phyloP scores from a whole-genome alignment of 2,888 invertebrate species.

The Cerastis leucographa region DNA sequence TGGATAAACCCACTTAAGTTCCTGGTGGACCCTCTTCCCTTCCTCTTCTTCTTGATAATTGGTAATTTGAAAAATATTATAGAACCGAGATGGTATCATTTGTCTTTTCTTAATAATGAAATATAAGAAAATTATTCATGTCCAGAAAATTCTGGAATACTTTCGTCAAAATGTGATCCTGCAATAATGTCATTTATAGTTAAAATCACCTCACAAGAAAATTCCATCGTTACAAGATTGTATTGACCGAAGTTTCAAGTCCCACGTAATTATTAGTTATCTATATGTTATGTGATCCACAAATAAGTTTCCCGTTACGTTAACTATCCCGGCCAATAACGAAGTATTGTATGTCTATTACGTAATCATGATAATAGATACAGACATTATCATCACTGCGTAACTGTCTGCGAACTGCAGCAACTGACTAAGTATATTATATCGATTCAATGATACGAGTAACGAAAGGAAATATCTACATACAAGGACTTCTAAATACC shows the following conservation, averaged over 20 bases:
- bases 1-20: too few species aligned
- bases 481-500: background rate
- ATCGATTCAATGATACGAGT: conserved; percentile 24
- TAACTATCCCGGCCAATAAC: conserved; percentile 7
- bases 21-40: too few species aligned
- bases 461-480: conserved; percentile 5
- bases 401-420: conserved; percentile 20
- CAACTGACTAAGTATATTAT: background rate
- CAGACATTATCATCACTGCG: conserved; percentile 1
- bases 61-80: too few species aligned
- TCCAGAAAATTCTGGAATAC: too few species aligned
- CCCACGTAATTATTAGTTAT: background rate
- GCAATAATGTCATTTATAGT: background rate
- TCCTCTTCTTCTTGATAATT: too few species aligned
- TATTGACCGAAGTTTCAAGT: background rate
- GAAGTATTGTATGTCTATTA: conserved; percentile 43
- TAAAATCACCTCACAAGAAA: too few species aligned
- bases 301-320: conserved; percentile 12
- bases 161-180: too few species aligned
- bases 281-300: conserved; percentile 3
- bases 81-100: too few species aligned
- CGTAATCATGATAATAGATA: conserved; percentile 28
- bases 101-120: too few species aligned
- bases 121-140: too few species aligned
- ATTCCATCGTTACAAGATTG: too few species aligned